Evolutionary conservation across 2,797 vertebrate species (phyloP).

Genomic region (Gallinago stenura): DNA sequence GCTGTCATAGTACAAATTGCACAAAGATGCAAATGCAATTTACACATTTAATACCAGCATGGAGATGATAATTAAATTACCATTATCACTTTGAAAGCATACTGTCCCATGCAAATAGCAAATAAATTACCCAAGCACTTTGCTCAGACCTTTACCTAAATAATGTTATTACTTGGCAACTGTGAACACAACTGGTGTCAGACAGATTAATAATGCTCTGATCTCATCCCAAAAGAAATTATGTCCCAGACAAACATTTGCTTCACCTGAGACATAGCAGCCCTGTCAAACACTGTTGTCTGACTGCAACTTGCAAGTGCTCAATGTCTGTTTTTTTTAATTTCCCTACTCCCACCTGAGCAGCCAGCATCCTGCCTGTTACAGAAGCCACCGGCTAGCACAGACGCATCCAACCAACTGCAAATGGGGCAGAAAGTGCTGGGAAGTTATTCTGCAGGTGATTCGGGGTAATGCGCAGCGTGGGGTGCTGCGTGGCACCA

Average conservation of each 20-base stretch:
- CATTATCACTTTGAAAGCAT: neutral
- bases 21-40: neutral
- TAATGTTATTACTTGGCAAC: neutral
- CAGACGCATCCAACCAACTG: accelerated
- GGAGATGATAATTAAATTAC: neutral
- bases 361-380: neutral
- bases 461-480: accelerated
- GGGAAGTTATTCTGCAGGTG: neutral
- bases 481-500: accelerated
- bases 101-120: neutral
- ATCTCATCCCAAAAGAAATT: neutral
- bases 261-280: neutral
- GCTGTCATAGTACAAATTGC: neutral
- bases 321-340: accelerated
- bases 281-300: neutral
- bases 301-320: neutral
- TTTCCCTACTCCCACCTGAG: accelerated
- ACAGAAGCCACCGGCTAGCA: neutral
- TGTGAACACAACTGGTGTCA: neutral
- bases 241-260: neutral
- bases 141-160: neutral
- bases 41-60: neutral
- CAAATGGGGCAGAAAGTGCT: accelerated
- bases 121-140: neutral
- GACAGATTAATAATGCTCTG: neutral